Evolutionary conservation across 2,888 invertebrate genomes (phyloP).

Genomic region (Drosophila nigricruria): DNA sequence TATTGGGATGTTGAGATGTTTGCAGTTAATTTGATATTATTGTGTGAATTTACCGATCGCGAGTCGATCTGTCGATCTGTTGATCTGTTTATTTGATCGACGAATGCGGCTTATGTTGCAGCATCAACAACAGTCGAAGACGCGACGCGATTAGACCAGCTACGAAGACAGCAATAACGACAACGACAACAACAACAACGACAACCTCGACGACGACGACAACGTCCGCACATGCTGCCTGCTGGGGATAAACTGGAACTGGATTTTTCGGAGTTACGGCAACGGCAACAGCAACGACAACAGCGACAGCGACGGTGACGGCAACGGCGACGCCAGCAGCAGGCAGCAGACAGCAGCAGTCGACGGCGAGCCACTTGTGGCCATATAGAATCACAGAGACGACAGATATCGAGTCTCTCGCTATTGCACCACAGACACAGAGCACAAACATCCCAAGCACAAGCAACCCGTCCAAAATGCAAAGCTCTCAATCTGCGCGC

Average conservation of each 20-base stretch:
- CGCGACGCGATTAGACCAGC: constrained; percentile 43
- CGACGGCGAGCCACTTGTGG: constrained; percentile 54
- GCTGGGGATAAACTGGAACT: constrained; percentile 85
- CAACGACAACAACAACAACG: constrained; percentile 23
- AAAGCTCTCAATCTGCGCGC: constrained; percentile 63
- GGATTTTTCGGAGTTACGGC: constrained; percentile 81
- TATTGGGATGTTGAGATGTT: constrained; percentile 6
- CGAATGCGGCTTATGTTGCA: constrained; percentile 19
- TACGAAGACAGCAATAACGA: constrained; percentile 33
- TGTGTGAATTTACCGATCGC: constrained; percentile 27
- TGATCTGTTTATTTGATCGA: constrained; percentile 8
- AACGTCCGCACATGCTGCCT: constrained; percentile 84
- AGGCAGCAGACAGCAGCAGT: constrained; percentile 30
- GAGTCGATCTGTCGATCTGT: constrained; percentile 8
- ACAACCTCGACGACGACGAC: constrained; percentile 60
- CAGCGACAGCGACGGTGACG: constrained; percentile 9
- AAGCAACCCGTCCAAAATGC: constrained; percentile 49
- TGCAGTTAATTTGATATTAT: constrained; percentile 18
- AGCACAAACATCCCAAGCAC: constrained; percentile 54
- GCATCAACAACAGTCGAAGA: constrained; percentile 34
- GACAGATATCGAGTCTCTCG: constrained; percentile 58
- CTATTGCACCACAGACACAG: constrained; percentile 43
- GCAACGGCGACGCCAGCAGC: constrained; percentile 16
- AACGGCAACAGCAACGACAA: constrained; percentile 23
- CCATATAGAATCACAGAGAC: constrained; percentile 70